Evolutionary conservation across 2,113 vertebrate genomes (phyloP), one percentile per base, ranked within the genome.

Genomic region (Esox niger): DNA sequence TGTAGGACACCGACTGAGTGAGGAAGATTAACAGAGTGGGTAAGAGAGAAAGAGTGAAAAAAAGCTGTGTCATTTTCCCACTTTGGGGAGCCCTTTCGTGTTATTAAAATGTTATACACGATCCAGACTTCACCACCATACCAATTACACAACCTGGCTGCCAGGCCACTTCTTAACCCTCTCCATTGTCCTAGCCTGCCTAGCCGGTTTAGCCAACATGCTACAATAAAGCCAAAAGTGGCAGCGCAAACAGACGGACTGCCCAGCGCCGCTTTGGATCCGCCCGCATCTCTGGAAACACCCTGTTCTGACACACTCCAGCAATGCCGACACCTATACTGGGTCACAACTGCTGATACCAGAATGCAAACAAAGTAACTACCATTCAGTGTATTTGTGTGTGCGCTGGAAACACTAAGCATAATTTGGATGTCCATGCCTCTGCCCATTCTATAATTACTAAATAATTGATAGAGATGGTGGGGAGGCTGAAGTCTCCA

Each of bases 321-420:
- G n/a, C n/a, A n/a, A n/a, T n/a, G n/a, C n/a, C n/a, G n/a, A n/a
- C n/a, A n/a, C n/a, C n/a, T n/a, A n/a, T n/a, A n/a, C n/a, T n/a
- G n/a, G n/a, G n/a, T 66, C 78, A 77, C 84, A 87, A 83, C 82
- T 79, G 84, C 62, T 74, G 27, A 66, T 69, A 59, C 54, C 79
- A 60, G 69, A 46, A 52, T 61, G 54, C 4, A 6, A 20, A 55
- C n/a, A 69, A 30, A 27, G 47, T 27, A 30, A 1, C 20, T 17
- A 31, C 15, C 27, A 27, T 23, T 35, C 26, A 43, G 17, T 38
- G 23, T 29, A 52, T 62, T 23, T 35, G 32, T 55, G 55, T 33
- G 29, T 21, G 54, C 32, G 29, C 58, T 11, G 52, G 27, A 52
- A 52, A 21, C 29, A 60, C 20, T 65, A 33, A n/a, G 46, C n/a